phyloP scores from a whole-genome alignment of 2,888 invertebrate species.

The Drosophila atroscutellata region DNA sequence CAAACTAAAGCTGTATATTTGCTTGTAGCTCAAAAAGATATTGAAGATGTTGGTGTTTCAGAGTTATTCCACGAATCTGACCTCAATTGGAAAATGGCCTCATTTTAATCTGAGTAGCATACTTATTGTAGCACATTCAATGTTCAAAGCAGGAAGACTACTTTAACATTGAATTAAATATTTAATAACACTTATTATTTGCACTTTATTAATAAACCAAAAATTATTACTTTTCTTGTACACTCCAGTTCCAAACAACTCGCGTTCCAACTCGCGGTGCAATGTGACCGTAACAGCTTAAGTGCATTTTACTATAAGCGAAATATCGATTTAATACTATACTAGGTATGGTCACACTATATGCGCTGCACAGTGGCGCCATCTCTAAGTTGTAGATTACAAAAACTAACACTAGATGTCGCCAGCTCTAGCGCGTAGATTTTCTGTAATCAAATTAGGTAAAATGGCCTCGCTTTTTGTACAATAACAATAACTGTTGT shows the following conservation, averaged over 20 bases:
- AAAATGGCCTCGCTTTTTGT: not conserved
- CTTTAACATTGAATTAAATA: not conserved
- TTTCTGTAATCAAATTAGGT: not conserved
- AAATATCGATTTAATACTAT: conserved; percentile 21
- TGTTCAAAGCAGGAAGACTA: not conserved
- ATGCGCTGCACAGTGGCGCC: conserved; percentile 16
- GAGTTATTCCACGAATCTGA: conserved; percentile 54
- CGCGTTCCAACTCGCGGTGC: conserved; percentile 56
- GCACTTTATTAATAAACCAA: conserved; percentile 13
- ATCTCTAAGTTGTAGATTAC: conserved; percentile 3
- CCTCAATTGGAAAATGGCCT: conserved; percentile 33
- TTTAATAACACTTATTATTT: conserved; percentile 12
- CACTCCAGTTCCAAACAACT: conserved; percentile 49
- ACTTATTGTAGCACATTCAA: not conserved
- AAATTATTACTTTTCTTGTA: conserved; percentile 46
- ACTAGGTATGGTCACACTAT: conserved; percentile 4
- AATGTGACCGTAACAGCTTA: conserved; percentile 42
- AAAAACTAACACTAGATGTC: conserved; percentile 15
- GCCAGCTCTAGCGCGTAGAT: not conserved
- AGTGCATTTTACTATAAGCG: not conserved
- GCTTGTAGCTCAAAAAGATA: conserved; percentile 8
- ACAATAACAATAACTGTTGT: not conserved
- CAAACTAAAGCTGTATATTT: conserved; percentile 5
- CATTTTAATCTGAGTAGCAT: not conserved
- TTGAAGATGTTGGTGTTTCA: conserved; percentile 29